Conservation (phyloP, 2,113 vertebrate species). For the Phylloscopus whistleri region DNA sequence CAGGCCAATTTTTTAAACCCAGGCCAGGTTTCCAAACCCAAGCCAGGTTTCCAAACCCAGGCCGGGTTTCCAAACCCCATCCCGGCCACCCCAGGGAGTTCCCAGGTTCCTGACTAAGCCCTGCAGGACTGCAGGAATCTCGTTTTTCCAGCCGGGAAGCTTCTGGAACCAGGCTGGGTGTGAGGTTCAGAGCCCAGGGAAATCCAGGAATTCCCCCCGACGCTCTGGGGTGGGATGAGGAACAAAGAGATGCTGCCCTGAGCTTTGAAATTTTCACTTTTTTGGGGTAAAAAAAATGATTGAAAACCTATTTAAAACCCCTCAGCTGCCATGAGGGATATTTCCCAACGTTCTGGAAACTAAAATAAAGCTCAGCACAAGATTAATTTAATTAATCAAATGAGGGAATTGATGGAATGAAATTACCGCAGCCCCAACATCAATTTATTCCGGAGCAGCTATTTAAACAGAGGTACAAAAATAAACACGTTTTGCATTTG, state of each 20-base stretch:
- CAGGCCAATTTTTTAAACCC: too few species aligned
- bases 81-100: neutral
- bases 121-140: neutral
- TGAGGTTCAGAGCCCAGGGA: neutral
- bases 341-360: neutral
- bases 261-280: rapidly evolving
- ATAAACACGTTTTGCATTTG: neutral
- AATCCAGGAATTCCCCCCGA: neutral
- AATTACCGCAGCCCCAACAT: neutral
- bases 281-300: neutral
- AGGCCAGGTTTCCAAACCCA: neutral
- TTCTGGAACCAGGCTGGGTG: rapidly evolving
- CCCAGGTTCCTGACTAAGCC: neutral
- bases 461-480: neutral
- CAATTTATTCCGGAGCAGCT: neutral
- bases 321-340: neutral
- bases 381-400: neutral
- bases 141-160: neutral
- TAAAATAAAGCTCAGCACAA: neutral
- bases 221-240: rapidly evolving
- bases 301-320: neutral
- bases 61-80: neutral
- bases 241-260: neutral
- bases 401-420: neutral
- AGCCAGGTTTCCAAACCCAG: too few species aligned